Evolutionary conservation across 2,113 vertebrate genomes (phyloP), one percentile per base, ranked within the genome.

Genomic region (Cinclus cinclus): DNA sequence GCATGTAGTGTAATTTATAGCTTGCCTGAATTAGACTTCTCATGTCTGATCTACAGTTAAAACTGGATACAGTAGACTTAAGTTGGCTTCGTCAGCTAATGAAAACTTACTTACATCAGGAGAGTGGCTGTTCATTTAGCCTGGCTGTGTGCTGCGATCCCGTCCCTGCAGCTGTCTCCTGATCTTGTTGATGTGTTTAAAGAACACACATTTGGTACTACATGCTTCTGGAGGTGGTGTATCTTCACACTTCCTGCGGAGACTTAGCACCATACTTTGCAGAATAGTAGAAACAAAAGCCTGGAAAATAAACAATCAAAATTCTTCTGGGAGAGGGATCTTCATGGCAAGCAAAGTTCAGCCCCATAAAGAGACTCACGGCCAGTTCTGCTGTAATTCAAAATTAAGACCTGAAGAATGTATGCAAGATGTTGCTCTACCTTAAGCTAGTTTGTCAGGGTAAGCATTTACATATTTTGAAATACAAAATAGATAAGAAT

Each of bases 281-380:
- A 83, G 80, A 97, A 89, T 86, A 94, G 94, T 91, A 84, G 95
- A 97, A 96, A 97, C 95, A 96, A 96, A 96, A 95, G 92, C 92
- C 73, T n/a, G 5, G 84, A 86, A 91, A 77, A 91, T 91, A 96
- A 97, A 93, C 94, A 95, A 94, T 92, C 69, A 60, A 63, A 89
- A 64, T 46, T 78, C 65, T 87, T 33, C 4, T 1, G 70, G 76
- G 73, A 83, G 73, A 87, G 37, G 10, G 50, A 69, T 79, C 33
- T 37, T 56, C 5, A 47, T 44, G 70, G 41, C 13, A 76, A 90
- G 53, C 17, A 31, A 41, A 73, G 46, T 88, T 80, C 67, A 92
- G 68, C 9, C 42, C 47, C 64, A 28, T 35, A 16, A 24, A 83
- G 82, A 33, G 28, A 31, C 23, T 80, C 8, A 1, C 10, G 42